phyloP scores from a whole-genome alignment of 2,888 invertebrate genomes.

The Nesidiocoris tenuis region DNA sequence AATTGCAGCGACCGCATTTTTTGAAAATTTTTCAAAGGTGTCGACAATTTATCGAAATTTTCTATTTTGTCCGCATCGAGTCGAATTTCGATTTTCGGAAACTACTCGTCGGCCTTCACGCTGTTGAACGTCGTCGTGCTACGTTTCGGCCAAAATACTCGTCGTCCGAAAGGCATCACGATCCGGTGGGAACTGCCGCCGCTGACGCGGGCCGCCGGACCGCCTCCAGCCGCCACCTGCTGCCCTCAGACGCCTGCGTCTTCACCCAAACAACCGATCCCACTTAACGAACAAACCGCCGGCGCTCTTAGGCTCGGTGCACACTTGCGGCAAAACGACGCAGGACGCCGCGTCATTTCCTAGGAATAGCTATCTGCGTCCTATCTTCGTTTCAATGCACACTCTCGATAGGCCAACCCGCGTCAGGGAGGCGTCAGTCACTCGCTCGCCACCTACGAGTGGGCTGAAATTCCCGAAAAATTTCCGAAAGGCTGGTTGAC shows the following conservation, averaged over 20 bases:
- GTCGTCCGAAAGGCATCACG: conserved; percentile 23
- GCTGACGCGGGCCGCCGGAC: conserved; percentile 4
- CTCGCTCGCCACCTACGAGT: too few relatives aligned
- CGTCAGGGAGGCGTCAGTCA: too few relatives aligned
- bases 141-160: neutral
- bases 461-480: too few relatives aligned
- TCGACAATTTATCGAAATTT: neutral
- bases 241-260: neutral
- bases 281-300: conserved; percentile 9
- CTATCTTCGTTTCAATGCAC: too few relatives aligned
- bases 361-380: too few relatives aligned
- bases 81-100: too few relatives aligned
- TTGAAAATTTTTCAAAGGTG: neutral
- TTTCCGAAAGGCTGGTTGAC: too few relatives aligned
- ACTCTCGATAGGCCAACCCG: too few relatives aligned
- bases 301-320: neutral
- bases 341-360: too few relatives aligned
- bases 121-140: neutral
- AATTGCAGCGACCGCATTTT: conserved; percentile 8
- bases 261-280: neutral
- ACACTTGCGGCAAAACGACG: too few relatives aligned
- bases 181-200: conserved; percentile 32
- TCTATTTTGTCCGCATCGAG: neutral
- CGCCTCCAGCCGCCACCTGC: conserved; percentile 9
- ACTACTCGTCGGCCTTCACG: too few relatives aligned